Base-by-base conservation (phyloP, 2,797 vertebrate species). In the Diplodus sargus region DNA sequence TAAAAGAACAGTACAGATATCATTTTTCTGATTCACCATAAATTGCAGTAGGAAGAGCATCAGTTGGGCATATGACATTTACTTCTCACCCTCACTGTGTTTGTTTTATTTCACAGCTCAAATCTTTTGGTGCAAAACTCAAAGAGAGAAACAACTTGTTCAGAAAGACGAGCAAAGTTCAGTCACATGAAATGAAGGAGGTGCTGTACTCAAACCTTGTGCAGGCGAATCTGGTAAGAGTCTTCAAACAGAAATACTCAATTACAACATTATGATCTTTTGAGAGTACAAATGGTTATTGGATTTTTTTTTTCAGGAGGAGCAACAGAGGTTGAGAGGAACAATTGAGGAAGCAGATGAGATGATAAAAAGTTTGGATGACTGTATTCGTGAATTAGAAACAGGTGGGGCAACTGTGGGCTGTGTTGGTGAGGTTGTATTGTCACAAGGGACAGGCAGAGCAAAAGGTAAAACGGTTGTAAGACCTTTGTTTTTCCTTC, bases 171-270 rank as follows among this genome's bases (percentile, higher is more conserved):
- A 93, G 91, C 89, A 96, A 95, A 91, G 84, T 71, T n/a, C 77
- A 78, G 74, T 93, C 90, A 0, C 94, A 96, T 80, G 91, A 95
- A 81, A 94, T 95, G 91, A 96, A 96, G 83, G 89, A 87, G 54
- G 81, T 45, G 25, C 74, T 96, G 70, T 96, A 96, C 71, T 81
- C 89, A 0, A 64, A 92, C 14, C 85, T 96, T 4, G 58, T 91
- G 18, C 88, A 81, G 56, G 85, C 90, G 3, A 87, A 88, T 78
- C 72, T 71, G 93, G 95, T 96, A 82, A 86, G 88, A 76, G 15
- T 20, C 47, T 28, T 20, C 16, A 23, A 2, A 51, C n/a, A 52
- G 22, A 20, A 22, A 34, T 5, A 30, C 14, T 25, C 2, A 61
- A 1, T 34, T 8, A 15, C 1, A 70, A 48, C 28, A 16, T 14